Evolutionary conservation across 2,113 vertebrate species (phyloP).

Genomic region (Conger conger): DNA sequence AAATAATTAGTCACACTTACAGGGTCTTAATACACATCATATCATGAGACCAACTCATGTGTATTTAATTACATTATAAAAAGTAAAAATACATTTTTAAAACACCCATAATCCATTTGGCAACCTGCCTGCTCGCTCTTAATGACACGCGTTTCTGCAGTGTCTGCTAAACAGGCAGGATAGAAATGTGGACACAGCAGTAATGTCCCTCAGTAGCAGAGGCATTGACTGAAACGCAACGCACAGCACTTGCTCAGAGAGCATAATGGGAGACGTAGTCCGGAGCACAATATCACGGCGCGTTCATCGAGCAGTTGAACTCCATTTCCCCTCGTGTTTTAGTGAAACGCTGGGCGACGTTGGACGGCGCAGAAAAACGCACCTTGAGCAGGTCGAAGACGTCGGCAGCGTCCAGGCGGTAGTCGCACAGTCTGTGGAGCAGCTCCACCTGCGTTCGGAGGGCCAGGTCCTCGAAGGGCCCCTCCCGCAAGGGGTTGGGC

Average conservation of each 20-base stretch:
- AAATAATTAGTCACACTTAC: neutral
- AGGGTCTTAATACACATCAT: neutral
- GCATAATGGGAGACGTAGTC: neutral
- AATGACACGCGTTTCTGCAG: neutral
- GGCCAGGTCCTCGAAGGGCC: conserved; percentile 81
- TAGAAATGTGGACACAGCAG: neutral
- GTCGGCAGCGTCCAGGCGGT: conserved; percentile 92
- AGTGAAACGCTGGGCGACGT: neutral
- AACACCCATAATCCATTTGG: neutral
- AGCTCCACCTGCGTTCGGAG: conserved; percentile 87
- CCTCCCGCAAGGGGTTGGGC: conserved; percentile 85
- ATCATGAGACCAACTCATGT: neutral
- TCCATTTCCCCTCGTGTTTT: neutral
- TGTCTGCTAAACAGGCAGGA: neutral
- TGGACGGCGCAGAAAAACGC: neutral
- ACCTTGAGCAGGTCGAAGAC: conserved; percentile 98
- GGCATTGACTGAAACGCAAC: neutral
- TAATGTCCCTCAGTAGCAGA: neutral
- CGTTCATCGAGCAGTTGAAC: neutral
- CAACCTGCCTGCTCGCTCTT: neutral
- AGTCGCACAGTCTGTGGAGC: conserved; percentile 93
- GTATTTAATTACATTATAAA: neutral
- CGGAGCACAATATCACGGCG: neutral
- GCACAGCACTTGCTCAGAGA: no score
- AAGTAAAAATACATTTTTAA: neutral